Conservation (phyloP, 2,888 invertebrate genomes). For the Drosophila algonquin region DNA sequence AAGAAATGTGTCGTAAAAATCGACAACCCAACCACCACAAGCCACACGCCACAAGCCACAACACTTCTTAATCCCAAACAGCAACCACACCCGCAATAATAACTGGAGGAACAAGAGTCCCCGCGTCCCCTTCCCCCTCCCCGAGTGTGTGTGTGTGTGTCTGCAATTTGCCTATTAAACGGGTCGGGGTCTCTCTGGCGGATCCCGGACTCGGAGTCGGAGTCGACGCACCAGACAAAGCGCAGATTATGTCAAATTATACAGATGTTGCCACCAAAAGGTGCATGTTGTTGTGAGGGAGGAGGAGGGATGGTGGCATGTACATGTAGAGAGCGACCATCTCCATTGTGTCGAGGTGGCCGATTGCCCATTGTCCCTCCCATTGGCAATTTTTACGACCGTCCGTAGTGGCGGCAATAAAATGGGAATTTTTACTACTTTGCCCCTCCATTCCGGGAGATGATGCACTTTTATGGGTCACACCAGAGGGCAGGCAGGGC, state of each 20-base stretch:
- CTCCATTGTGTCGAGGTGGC: conserved; percentile 12
- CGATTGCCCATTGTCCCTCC: conserved; percentile 37
- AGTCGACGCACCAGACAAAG: conserved; percentile 57
- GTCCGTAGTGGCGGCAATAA: conserved; percentile 33
- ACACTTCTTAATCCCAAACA: conserved; percentile 59
- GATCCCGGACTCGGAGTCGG: neutral
- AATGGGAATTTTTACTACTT: conserved; percentile 59
- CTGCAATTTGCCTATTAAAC: conserved; percentile 46
- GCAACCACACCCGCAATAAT: conserved; percentile 33
- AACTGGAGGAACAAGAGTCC: conserved; percentile 30
- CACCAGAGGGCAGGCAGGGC: conserved; percentile 13
- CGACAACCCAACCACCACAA: conserved; percentile 7
- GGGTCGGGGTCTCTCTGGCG: neutral
- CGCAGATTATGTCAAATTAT: conserved; percentile 75
- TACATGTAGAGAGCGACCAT: neutral
- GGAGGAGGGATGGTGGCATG: neutral
- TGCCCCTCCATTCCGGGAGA: conserved; percentile 24
- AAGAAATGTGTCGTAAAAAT: conserved; percentile 36
- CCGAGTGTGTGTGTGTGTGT: neutral
- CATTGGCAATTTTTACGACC: conserved; percentile 66
- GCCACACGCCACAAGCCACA: conserved; percentile 21
- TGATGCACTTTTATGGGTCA: conserved; percentile 62
- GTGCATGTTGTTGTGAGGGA: neutral
- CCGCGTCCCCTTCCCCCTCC: too few relatives aligned
- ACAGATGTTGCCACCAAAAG: conserved; percentile 59